phyloP scores from a whole-genome alignment of 2,113 vertebrate species.

The pig (Sus scrofa) region DNA sequence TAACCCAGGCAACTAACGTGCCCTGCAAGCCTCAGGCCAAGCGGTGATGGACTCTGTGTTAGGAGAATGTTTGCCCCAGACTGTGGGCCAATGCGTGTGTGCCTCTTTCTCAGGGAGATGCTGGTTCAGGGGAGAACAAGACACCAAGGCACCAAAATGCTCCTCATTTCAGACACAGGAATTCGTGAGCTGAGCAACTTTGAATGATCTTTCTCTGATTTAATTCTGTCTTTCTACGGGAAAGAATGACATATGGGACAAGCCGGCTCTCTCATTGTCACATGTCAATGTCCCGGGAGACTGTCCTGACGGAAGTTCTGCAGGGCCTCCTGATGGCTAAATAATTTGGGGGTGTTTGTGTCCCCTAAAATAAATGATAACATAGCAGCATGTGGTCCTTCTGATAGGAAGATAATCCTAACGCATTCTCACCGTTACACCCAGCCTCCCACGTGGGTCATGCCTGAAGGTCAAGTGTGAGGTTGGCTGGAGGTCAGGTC shows the following conservation, averaged over 20 bases:
- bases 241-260: not conserved
- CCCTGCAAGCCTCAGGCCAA: not conserved
- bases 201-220: not conserved
- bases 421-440: not conserved
- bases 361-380: not conserved
- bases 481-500: not conserved
- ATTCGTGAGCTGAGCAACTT: not conserved
- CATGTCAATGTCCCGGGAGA: not conserved
- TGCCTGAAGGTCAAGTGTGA: not conserved
- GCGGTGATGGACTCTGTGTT: not conserved
- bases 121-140: not conserved
- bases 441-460: not conserved
- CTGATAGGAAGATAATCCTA: not conserved
- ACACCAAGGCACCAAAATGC: not conserved
- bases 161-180: not conserved
- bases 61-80: not conserved
- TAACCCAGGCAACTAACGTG: slow-evolving; percentile 61
- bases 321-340: not conserved
- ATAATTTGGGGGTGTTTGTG: not conserved
- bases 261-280: not conserved
- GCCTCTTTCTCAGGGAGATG: not conserved
- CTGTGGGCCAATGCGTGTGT: not conserved
- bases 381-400: not conserved
- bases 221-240: not conserved
- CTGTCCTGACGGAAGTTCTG: not conserved